A percentile compares a stretch with the other conserved stretches of the same genome.
phyloP scores from a whole-genome alignment of 2,113 vertebrate species.

The Antechinus stuartii region DNA sequence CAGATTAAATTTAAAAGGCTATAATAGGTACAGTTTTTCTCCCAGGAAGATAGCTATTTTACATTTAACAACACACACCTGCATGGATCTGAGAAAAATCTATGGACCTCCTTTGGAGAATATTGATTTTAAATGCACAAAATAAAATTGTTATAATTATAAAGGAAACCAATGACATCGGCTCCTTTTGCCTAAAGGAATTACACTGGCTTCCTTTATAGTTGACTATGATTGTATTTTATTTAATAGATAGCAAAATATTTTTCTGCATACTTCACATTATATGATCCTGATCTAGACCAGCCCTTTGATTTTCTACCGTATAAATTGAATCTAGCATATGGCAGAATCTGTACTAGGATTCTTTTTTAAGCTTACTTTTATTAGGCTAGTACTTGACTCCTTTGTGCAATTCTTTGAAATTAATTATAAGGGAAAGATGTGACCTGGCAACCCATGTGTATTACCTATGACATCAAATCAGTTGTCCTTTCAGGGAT shows the following conservation, averaged over 20 bases:
- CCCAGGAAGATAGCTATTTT: neutral
- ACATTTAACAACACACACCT: neutral
- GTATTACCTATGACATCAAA: neutral
- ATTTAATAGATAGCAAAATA: neutral
- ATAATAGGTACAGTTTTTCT: neutral
- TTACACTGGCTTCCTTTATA: neutral
- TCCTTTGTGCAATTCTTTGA: neutral
- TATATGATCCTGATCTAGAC: neutral
- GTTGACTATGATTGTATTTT: neutral
- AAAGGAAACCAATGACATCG: neutral
- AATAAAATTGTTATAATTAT: neutral
- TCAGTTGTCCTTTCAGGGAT: neutral
- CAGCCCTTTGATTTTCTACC: neutral
- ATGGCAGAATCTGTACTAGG: neutral
- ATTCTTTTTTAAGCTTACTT: neutral
- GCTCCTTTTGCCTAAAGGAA: neutral
- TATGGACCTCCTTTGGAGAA: neutral
- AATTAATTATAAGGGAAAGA: neutral
- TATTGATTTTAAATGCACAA: neutral
- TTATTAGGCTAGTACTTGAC: no score
- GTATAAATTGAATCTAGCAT: neutral
- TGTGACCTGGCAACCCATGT: neutral
- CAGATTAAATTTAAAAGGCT: neutral
- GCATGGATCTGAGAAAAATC: neutral
- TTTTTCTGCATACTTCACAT: neutral